A percentile compares a stretch with the other conserved stretches of the same genome.
Conservation (phyloP, 2,113 vertebrate species). For the Tenebrosternarchus preto region DNA sequence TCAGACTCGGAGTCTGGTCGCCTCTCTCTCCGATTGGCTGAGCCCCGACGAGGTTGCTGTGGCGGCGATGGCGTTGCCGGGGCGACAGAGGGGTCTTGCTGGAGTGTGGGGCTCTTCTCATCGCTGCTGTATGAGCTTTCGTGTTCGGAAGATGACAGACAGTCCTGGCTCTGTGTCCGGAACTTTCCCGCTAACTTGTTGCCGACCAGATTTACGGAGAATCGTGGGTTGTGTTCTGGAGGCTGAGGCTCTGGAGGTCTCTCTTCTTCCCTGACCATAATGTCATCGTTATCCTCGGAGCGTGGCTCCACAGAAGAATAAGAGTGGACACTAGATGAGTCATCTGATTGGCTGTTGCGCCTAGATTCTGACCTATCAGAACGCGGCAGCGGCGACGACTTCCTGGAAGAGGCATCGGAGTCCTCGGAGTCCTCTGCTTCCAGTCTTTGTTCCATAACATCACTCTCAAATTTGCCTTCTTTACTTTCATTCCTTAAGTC, state of each 20-base stretch:
- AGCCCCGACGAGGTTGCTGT: slow-evolving; percentile 49
- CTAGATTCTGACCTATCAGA: slow-evolving; percentile 47
- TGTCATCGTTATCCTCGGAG: slow-evolving; percentile 48
- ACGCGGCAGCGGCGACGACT: not conserved
- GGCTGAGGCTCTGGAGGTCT: slow-evolving; percentile 46
- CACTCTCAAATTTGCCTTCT: not conserved
- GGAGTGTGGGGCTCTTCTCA: slow-evolving; percentile 55
- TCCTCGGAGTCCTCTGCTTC: not conserved
- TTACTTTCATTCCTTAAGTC: not conserved
- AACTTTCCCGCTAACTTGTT: slow-evolving; percentile 72
- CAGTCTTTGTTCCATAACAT: slow-evolving; percentile 19
- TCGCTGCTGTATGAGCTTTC: slow-evolving; percentile 73
- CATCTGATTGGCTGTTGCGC: slow-evolving; percentile 58
- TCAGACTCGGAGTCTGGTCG: slow-evolving; percentile 72
- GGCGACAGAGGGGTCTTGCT: slow-evolving; percentile 53
- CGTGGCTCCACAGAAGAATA: slow-evolving; percentile 59
- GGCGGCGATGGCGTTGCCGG: slow-evolving; percentile 42
- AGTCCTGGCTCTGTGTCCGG: slow-evolving; percentile 62
- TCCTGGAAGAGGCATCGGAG: slow-evolving; percentile 10
- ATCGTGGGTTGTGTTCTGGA: slow-evolving; percentile 43
- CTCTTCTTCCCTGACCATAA: slow-evolving; percentile 75
- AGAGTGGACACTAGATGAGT: slow-evolving; percentile 44
- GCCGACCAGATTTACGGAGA: not conserved
- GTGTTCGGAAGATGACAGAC: slow-evolving; percentile 71
- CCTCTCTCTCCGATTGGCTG: slow-evolving; percentile 59